phyloP scores from a whole-genome alignment of 2,888 invertebrate species.

The Antheraea yamamai region DNA sequence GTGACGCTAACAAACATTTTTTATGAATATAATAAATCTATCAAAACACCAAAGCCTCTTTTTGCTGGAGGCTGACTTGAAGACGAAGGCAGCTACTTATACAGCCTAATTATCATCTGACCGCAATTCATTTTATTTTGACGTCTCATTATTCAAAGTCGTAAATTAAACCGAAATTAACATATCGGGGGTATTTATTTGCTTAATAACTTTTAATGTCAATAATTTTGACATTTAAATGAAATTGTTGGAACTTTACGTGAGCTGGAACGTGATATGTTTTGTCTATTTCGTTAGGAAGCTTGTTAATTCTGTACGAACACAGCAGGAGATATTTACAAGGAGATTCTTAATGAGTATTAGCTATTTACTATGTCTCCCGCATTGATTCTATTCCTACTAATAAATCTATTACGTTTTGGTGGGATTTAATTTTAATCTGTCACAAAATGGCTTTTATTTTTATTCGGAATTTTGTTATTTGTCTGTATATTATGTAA shows the following conservation, averaged over 20 bases:
- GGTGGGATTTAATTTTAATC: neutral
- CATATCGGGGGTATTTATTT: constrained; percentile 40
- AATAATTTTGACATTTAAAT: neutral
- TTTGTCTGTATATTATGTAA: too few relatives aligned
- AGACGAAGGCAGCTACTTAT: constrained; percentile 21
- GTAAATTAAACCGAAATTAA: constrained; percentile 24
- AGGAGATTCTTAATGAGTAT: neutral
- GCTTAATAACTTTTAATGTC: constrained; percentile 37
- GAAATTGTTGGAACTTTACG: neutral
- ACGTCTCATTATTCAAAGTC: constrained; percentile 22
- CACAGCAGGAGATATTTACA: neutral
- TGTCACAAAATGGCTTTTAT: too few relatives aligned
- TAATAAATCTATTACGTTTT: neutral
- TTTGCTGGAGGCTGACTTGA: constrained; percentile 15
- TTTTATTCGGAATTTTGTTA: too few relatives aligned
- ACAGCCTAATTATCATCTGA: constrained; percentile 25
- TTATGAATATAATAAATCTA: constrained; percentile 21
- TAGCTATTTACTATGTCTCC: constrained; percentile 1
- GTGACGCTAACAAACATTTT: neutral
- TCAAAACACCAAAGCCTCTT: constrained; percentile 20
- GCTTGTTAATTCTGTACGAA: neutral
- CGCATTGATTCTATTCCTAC: neutral
- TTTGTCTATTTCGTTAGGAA: neutral
- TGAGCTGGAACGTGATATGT: neutral
- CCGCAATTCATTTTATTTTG: constrained; percentile 24